Conservation (phyloP, 1,140 invertebrate genomes). For the Cyclargus thomasi region DNA sequence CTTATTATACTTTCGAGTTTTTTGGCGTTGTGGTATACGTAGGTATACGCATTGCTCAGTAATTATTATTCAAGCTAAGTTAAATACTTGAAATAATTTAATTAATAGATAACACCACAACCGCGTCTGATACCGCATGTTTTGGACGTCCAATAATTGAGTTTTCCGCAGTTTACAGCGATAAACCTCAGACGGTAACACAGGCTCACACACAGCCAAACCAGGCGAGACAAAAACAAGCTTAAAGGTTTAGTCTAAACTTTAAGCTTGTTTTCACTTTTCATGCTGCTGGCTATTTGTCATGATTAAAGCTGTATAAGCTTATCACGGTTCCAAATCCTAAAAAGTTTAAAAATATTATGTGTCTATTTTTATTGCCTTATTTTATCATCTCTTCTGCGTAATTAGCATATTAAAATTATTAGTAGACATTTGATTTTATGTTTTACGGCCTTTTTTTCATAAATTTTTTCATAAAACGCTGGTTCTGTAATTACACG, state of each 20-base stretch:
- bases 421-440: no score
- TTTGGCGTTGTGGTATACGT: neutral
- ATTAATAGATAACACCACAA: neutral
- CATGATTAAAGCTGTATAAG: neutral
- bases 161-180: constrained; percentile 2
- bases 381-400: neutral
- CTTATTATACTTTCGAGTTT: no score
- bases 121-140: neutral
- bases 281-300: neutral
- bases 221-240: neutral
- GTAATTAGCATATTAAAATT: neutral
- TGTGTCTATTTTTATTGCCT: neutral
- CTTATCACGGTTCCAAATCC: neutral
- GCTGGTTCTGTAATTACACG: neutral
- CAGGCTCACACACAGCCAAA: neutral
- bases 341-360: neutral
- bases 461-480: neutral
- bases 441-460: neutral
- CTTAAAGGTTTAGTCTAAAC: no score
- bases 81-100: constrained; percentile 4
- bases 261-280: neutral
- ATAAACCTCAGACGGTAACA: neutral
- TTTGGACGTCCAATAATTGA: neutral
- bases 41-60: neutral
- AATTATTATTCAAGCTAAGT: neutral